Evolutionary conservation across 64 coral and sea anemone species (phyloP).

Genomic region (Stichodactyla helianthus): DNA sequence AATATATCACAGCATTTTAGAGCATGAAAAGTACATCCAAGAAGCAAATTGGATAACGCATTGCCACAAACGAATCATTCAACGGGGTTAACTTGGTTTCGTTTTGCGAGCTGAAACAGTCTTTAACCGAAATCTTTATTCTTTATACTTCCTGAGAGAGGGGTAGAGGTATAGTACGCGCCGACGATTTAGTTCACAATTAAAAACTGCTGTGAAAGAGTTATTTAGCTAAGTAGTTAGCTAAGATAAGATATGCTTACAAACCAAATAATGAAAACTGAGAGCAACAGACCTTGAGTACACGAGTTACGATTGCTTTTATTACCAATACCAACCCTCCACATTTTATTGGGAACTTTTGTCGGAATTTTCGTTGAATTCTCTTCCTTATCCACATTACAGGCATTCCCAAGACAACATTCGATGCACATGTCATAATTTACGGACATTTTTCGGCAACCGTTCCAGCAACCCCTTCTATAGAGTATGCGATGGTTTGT

Average conservation of each 20-base stretch:
- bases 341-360: neutral
- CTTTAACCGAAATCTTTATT: too few species aligned
- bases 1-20: too few species aligned
- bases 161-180: too few species aligned
- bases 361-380: neutral
- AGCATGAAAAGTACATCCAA: too few species aligned
- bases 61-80: too few species aligned
- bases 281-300: neutral
- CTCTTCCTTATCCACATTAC: constrained; percentile 18
- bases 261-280: neutral
- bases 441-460: neutral
- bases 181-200: too few species aligned
- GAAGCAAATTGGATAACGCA: too few species aligned
- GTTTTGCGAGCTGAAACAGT: too few species aligned
- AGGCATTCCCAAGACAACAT: constrained; percentile 43
- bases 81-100: too few species aligned
- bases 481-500: neutral
- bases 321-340: neutral
- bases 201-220: too few species aligned
- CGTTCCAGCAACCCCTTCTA: neutral
- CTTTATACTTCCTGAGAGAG: too few species aligned
- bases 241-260: neutral
- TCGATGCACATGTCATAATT: constrained; percentile 22
- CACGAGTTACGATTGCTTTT: neutral
- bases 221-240: too few species aligned